These are phyloP conservation scores for Acrocephalus kingi DNA, from an alignment of 2,113 vertebrate species.

Conservation along the genomic window DNA sequence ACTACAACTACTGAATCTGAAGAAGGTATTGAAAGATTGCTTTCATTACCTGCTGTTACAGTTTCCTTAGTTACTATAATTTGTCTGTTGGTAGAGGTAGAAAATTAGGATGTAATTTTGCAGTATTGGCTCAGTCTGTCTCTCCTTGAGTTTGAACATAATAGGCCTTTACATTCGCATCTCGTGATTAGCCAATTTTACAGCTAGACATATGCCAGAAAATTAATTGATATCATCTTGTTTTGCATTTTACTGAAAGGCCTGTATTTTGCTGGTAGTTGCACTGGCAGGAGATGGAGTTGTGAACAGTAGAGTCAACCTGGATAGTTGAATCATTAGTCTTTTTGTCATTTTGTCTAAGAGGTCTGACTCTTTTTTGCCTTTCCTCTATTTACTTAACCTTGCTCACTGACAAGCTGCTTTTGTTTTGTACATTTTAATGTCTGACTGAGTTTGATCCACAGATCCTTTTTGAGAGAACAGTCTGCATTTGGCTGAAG, in stretches of 20 bases:
- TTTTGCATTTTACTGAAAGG: background rate
- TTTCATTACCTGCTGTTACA: slow-evolving; percentile 37
- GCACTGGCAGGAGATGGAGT: background rate
- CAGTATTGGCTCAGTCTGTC: background rate
- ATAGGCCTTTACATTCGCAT: background rate
- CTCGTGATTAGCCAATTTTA: background rate
- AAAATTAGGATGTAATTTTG: slow-evolving; percentile 37
- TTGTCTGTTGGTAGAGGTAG: background rate
- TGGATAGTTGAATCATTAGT: background rate
- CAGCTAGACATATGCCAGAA: background rate
- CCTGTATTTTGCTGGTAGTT: background rate
- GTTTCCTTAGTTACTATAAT: background rate
- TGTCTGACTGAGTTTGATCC: background rate
- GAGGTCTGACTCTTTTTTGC: background rate
- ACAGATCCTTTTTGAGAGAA: background rate
- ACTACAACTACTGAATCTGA: background rate
- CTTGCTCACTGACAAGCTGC: background rate
- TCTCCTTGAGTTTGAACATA: background rate
- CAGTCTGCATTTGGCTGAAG: background rate
- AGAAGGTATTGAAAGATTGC: slow-evolving; percentile 17
- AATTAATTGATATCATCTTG: background rate
- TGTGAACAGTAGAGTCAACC: background rate
- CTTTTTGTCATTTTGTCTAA: background rate
- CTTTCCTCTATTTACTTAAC: background rate
- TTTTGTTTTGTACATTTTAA: background rate